phyloP scores from a whole-genome alignment of 2,888 invertebrate genomes.

The Sminthurinus aureus region DNA sequence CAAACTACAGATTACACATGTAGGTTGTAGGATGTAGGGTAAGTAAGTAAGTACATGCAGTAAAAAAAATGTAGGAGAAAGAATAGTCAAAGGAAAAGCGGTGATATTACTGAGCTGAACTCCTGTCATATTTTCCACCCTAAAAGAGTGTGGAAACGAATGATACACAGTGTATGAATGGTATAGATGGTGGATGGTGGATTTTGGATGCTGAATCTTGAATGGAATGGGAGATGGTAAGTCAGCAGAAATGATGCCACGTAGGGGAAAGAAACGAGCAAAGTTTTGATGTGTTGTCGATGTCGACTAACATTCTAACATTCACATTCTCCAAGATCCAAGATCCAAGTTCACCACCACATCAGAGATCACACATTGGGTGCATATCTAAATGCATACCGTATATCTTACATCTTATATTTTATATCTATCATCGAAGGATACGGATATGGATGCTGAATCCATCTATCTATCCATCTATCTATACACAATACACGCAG shows the following conservation, averaged over 20 bases:
- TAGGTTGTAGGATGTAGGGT: background rate
- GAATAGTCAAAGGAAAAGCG: background rate
- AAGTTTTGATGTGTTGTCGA: constrained; percentile 23
- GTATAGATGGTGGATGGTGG: background rate
- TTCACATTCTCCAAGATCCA: background rate
- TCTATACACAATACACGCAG: background rate
- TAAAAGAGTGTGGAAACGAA: constrained; percentile 32
- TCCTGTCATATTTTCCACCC: constrained; percentile 30
- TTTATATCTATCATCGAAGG: too few species aligned
- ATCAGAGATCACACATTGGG: background rate
- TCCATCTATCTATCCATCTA: background rate
- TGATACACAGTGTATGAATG: background rate
- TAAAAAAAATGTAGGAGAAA: background rate
- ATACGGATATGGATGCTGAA: background rate
- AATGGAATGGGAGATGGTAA: constrained; percentile 21
- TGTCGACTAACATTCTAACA: background rate
- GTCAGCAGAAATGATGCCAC: constrained; percentile 27
- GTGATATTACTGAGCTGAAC: constrained; percentile 21
- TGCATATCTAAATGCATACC: too few species aligned
- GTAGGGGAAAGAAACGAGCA: constrained; percentile 19
- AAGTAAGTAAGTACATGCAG: background rate
- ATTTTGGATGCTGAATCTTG: too few species aligned
- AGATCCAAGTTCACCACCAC: background rate
- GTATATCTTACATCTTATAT: too few species aligned
- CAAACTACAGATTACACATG: background rate